Evolutionary conservation across 1,140 invertebrate genomes (phyloP).

Genomic region (Hormaphis cornu): DNA sequence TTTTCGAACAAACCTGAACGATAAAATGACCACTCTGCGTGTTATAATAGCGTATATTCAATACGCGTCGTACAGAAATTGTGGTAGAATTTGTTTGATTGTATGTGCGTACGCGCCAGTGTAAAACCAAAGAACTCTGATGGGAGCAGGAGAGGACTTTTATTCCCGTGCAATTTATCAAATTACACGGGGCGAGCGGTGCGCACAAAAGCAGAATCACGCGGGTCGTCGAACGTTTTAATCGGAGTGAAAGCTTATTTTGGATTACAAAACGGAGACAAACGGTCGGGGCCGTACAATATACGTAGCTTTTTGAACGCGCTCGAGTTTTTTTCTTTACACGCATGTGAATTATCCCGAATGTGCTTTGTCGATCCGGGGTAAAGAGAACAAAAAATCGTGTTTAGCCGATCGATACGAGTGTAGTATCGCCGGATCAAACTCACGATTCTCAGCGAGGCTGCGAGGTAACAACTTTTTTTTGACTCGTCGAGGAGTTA

Average conservation of each 20-base stretch:
- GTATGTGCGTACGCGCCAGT: background rate
- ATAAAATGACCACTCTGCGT: too few relatives aligned
- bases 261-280: background rate
- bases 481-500: too few relatives aligned
- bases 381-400: too few relatives aligned
- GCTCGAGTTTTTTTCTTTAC: background rate
- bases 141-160: background rate
- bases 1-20: too few relatives aligned
- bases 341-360: too few relatives aligned
- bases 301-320: background rate
- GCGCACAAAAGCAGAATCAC: background rate
- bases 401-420: too few relatives aligned
- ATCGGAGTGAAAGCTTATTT: conserved; percentile 27
- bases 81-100: background rate
- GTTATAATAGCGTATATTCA: background rate
- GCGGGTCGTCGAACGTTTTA: conserved; percentile 1
- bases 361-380: too few relatives aligned
- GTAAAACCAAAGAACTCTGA: too few relatives aligned
- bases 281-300: background rate
- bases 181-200: conserved; percentile 8
- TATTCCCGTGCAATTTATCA: conserved; percentile 24
- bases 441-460: too few relatives aligned
- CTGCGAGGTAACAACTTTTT: too few relatives aligned
- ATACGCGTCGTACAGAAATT: background rate
- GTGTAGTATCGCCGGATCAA: too few relatives aligned